A percentile compares a stretch with the other conserved stretches of the same genome.
These are phyloP conservation scores for Agraylea sexmaculata DNA, from an alignment of 1,140 invertebrate genomes.

Conservation along the genomic window DNA sequence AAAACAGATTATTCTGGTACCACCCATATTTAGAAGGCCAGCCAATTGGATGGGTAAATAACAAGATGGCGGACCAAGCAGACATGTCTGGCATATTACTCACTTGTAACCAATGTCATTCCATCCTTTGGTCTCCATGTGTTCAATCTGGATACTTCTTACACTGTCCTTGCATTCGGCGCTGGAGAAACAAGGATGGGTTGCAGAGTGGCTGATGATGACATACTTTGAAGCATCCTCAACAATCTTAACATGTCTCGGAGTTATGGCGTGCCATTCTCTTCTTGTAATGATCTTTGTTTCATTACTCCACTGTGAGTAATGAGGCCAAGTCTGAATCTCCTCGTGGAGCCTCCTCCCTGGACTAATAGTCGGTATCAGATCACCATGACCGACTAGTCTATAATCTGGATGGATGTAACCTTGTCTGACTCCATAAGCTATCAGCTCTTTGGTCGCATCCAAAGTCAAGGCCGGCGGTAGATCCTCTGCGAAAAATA, in stretches of 20 bases:
- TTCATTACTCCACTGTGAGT: not conserved
- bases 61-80: too few relatives aligned
- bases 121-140: not conserved
- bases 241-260: not conserved
- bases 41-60: too few relatives aligned
- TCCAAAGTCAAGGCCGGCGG: conserved; percentile 48
- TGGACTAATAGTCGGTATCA: not conserved
- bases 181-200: not conserved
- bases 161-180: not conserved
- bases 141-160: not conserved
- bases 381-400: not conserved
- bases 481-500: conserved; percentile 39
- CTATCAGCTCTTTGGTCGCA: conserved; percentile 47
- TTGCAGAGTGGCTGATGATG: not conserved
- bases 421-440: conserved; percentile 45
- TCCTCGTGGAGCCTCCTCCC: not conserved
- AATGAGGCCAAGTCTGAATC: not conserved
- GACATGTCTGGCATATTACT: too few relatives aligned
- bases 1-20: too few relatives aligned
- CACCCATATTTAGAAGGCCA: too few relatives aligned
- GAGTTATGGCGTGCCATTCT: not conserved
- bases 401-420: conserved; percentile 34
- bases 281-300: not conserved
- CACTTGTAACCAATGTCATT: too few relatives aligned
- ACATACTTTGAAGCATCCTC: not conserved